Evolutionary conservation across 2,888 invertebrate species (phyloP), one percentile per base, ranked within the genome.

Genomic region (Hemicrepidius hirtus): DNA sequence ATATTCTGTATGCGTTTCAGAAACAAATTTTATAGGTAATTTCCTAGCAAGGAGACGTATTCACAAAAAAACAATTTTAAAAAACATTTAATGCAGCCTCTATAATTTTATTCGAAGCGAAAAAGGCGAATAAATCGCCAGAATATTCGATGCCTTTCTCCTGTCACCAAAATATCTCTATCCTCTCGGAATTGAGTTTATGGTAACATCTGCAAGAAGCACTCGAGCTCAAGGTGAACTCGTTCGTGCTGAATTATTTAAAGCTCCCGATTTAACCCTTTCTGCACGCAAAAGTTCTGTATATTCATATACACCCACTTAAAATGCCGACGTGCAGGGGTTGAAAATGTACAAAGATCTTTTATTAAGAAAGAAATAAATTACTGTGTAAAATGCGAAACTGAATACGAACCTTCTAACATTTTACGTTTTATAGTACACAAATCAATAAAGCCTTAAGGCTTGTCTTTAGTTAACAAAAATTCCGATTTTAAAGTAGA

Each of bases 161-260:
- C 24, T 50, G 50, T 50, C 50, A 50, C 50, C 50, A 50, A 24
- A 50, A 50, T 12, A 24, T 24, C 24, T 46, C 10, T 46, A 50
- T 50, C 50, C 50, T 24, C 50, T 24, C 3, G 21, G 24, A 50
- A 12, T 24, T 13, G 50, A 24, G 50, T 50, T 50, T 50, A 50
- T 24, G 50, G 50, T 18, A 50, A 24, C 50, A 50, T 50, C 50
- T 50, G 50, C 50, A 50, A 24, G 50, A 50, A n/a, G 50, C 50
- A 21, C 18, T 50, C 50, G 50, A 50, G 50, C 50, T 24, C 50
- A 50, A 50, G 50, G 50, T 50, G 18, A 50, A 50, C 50, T 50
- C 50, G 50, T 50, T 50, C 50, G 50, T 50, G 50, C 50, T 50
- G 50, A 50, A 50, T 50, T 24, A 50, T 50, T 50, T 50, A 50